Evolutionary conservation across 2,888 invertebrate genomes (phyloP), one percentile per base, ranked within the genome.

Genomic region (Aplocera efformata): DNA sequence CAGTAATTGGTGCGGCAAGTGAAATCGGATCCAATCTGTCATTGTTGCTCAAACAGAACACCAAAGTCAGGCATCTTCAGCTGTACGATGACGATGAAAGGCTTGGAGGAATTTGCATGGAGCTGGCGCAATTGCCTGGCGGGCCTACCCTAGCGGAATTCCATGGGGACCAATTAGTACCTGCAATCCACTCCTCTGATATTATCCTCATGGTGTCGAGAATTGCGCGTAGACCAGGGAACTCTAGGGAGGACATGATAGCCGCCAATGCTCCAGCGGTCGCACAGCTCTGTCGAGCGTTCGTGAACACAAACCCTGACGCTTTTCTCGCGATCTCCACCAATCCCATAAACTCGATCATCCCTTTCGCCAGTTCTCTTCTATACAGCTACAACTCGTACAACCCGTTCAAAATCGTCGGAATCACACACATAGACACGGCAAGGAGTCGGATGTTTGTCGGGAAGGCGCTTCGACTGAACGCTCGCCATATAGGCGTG

Each of bases 261-360:
- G 53, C 62, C 5, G 57, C 60, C 1, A 78, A 79, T 41, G 79
- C 77, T 1, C 69, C 69, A 0, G 41, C 60, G 7, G 55, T 81
- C 6, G 65, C 68, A 21, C 60, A 48, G 26, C 46, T 79, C 10
- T 80, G 79, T 41, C 62, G 50, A 45, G 66, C 67, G 9, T 56
- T 81, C 8, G 62, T 71, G 7, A 63, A 67, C 13, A 48, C 67
- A 31, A 79, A 79, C 31, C 68, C 69, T 11, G 56, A 64, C 4
- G 71, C 75, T 1, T 71, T 81, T 32, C 46, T 82, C 24, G 81
- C 73, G 1, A 67, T 81, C 6, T 62, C 77, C 1, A 73, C 79
- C 1, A 78, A 67, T 44, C 81, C 80, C 1, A 56, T 82, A 7
- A 82, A 82, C 43, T 71, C 67, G 7, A 65, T 79, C 6, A 53